phyloP scores from a whole-genome alignment of 2,888 invertebrate genomes.

The Tetheella fluctuosa region DNA sequence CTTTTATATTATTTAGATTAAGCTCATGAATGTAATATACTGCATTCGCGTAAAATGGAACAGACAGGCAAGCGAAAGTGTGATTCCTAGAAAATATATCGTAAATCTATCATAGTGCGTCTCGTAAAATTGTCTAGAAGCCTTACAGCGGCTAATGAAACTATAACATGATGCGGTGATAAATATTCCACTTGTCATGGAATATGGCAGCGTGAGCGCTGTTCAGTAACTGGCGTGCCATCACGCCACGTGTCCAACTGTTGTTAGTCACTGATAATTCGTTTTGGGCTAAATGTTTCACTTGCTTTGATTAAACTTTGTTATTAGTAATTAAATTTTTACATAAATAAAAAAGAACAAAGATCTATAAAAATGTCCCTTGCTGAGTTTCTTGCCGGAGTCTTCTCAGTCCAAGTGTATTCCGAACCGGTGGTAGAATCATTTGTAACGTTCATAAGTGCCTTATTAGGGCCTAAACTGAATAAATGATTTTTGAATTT shows the following conservation, averaged over 20 bases:
- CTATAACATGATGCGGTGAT: conserved; percentile 8
- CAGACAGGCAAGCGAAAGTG: not conserved
- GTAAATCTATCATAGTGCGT: not conserved
- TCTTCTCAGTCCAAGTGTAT: too few species aligned
- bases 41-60: not conserved
- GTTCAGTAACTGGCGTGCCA: conserved; percentile 27
- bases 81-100: not conserved
- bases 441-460: too few species aligned
- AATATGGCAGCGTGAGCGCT: conserved; percentile 21
- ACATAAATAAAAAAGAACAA: too few species aligned
- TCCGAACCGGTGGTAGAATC: too few species aligned
- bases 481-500: too few species aligned
- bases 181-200: conserved; percentile 19
- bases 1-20: too few species aligned
- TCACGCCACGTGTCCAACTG: conserved; percentile 20
- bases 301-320: too few species aligned
- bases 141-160: conserved; percentile 13
- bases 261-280: conserved; percentile 14
- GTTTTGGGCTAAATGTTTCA: too few species aligned
- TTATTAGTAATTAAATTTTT: too few species aligned
- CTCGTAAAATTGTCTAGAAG: conserved; percentile 9
- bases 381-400: too few species aligned
- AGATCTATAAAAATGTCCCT: too few species aligned
- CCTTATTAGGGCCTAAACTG: too few species aligned
- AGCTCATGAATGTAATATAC: not conserved